phyloP scores from a whole-genome alignment of 1,140 invertebrate species.

The Mercenaria mercenaria region DNA sequence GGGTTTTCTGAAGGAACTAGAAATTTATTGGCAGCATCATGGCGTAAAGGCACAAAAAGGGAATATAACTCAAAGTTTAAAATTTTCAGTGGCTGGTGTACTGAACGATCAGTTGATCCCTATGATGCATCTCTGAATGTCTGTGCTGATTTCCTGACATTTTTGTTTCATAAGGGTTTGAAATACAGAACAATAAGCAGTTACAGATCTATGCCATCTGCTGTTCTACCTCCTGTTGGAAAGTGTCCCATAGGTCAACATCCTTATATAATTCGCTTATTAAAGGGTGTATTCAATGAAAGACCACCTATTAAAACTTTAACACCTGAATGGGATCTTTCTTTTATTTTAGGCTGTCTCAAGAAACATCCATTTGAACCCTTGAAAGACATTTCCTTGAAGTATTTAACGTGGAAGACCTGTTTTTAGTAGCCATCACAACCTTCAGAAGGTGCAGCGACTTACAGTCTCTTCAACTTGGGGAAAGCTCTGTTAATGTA shows the following conservation, averaged over 20 bases:
- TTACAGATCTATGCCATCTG: too few species aligned
- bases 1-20: slow-evolving; percentile 31
- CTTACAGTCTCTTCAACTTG: too few species aligned
- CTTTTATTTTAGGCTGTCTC: too few species aligned
- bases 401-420: slow-evolving; percentile 12
- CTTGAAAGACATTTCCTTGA: not conserved
- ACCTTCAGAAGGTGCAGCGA: slow-evolving; percentile 32
- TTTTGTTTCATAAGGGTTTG: not conserved
- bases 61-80: slow-evolving; percentile 58
- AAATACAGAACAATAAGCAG: not conserved
- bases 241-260: too few species aligned
- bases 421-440: slow-evolving; percentile 21
- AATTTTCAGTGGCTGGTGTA: slow-evolving; percentile 30
- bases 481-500: too few species aligned
- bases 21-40: slow-evolving; percentile 46
- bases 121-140: too few species aligned
- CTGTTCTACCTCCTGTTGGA: too few species aligned
- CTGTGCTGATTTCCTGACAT: too few species aligned
- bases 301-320: slow-evolving; percentile 17
- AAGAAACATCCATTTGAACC: too few species aligned
- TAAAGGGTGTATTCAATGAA: slow-evolving; percentile 40
- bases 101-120: slow-evolving; percentile 52
- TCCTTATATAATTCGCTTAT: not conserved
- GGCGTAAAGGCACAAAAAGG: slow-evolving; percentile 50
- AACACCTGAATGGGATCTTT: too few species aligned